phyloP scores from a whole-genome alignment of 1,140 invertebrate genomes.

The Lepidotrigona ventralis region DNA sequence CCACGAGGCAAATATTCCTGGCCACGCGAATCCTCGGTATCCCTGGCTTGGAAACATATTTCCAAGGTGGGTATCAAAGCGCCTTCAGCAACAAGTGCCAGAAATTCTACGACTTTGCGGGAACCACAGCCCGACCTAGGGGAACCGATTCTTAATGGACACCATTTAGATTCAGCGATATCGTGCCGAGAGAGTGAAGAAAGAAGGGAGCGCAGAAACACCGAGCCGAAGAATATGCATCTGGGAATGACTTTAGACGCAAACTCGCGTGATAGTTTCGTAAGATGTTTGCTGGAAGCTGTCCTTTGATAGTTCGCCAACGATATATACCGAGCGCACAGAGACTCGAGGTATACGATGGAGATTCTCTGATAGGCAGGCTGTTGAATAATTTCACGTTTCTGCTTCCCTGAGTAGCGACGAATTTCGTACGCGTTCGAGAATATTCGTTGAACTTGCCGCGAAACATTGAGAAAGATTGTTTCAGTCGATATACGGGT shows the following conservation, averaged over 20 bases:
- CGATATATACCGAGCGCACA: neutral
- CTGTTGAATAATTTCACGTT: constrained; percentile 14
- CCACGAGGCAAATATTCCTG: neutral
- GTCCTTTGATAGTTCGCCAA: constrained; percentile 7
- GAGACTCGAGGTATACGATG: neutral
- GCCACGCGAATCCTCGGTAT: too few species aligned
- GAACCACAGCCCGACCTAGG: neutral
- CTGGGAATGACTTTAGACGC: neutral
- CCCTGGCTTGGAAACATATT: neutral
- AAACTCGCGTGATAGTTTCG: neutral
- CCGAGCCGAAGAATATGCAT: neutral
- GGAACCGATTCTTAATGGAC: neutral
- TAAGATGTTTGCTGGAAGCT: neutral
- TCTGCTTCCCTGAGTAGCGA: neutral
- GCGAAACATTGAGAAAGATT: neutral
- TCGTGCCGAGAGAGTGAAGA: neutral
- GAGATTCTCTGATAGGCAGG: constrained; percentile 8
- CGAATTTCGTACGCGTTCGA: neutral
- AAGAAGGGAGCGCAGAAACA: neutral
- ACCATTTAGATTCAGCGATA: neutral
- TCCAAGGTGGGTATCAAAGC: neutral
- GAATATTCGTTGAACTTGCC: neutral
- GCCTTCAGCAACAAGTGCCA: neutral
- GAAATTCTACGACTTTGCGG: neutral
- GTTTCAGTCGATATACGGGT: neutral